phyloP scores from a whole-genome alignment of 35 echinoderm and acorn worm species.

The Strongylocentrotus purpuratus region DNA sequence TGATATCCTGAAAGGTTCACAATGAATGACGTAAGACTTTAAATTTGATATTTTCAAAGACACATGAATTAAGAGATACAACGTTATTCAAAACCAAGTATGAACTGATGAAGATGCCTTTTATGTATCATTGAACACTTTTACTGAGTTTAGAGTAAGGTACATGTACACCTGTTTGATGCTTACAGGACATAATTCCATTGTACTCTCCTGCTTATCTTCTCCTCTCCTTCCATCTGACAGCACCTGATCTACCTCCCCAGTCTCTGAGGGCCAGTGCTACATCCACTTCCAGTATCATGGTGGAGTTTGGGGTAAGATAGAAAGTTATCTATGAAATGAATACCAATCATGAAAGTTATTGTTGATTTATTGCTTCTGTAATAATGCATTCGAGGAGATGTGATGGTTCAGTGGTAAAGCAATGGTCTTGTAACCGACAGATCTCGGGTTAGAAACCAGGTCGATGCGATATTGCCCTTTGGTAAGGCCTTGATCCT shows the following conservation, averaged over 20 bases:
- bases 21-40: background rate
- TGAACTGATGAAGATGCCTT: background rate
- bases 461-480: too few species aligned
- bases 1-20: too few species aligned
- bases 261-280: conserved; percentile 83
- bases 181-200: background rate
- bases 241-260: conserved; percentile 94
- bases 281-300: conserved; percentile 86
- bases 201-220: background rate
- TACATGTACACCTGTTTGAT: background rate
- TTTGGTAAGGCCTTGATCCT: too few species aligned
- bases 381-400: too few species aligned
- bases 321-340: background rate
- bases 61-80: background rate
- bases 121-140: background rate
- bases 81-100: background rate
- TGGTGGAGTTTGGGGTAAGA: conserved; percentile 94
- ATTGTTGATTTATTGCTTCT: too few species aligned
- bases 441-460: too few species aligned
- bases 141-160: background rate
- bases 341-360: too few species aligned
- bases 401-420: too few species aligned
- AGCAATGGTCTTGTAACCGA: too few species aligned
- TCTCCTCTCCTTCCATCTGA: conserved; percentile 22
- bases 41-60: background rate